Percentiles rank a stretch among this genome's conserved stretches.
These are phyloP conservation scores for Hylaeus anthracinus DNA, from an alignment of 1,140 invertebrate genomes.

Conservation along the genomic window DNA sequence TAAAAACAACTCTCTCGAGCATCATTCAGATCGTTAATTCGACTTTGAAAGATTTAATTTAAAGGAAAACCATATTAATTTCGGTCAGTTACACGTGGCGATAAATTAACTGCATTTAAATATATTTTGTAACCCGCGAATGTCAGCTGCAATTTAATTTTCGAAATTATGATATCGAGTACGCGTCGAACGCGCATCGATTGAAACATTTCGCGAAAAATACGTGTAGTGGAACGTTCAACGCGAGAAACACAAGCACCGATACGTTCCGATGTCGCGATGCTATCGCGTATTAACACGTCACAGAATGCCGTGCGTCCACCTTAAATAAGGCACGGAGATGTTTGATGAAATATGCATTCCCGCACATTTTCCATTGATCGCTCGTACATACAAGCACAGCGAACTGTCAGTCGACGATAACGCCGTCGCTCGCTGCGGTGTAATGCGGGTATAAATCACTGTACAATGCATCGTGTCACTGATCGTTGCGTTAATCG, in stretches of 20 bases:
- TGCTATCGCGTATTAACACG: constrained; percentile 39
- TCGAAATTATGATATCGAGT: neutral
- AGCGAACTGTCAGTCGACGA: constrained; percentile 9
- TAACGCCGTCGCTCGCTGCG: constrained; percentile 9
- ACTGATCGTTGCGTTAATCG: constrained; percentile 41
- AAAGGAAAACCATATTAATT: too few species aligned
- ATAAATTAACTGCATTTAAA: too few species aligned
- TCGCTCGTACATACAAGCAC: constrained; percentile 15
- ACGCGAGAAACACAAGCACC: neutral
- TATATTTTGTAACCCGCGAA: too few species aligned
- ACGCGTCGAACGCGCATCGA: too few species aligned
- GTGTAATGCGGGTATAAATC: constrained; percentile 33
- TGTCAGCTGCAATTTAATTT: neutral
- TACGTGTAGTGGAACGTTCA: neutral
- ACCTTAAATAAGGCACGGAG: constrained; percentile 39
- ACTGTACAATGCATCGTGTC: constrained; percentile 38
- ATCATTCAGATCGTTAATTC: too few species aligned
- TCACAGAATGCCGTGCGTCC: constrained; percentile 24
- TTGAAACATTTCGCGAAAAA: constrained; percentile 18
- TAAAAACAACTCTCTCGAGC: too few species aligned
- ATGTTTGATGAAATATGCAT: constrained; percentile 33
- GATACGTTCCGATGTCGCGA: constrained; percentile 12
- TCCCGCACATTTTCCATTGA: constrained; percentile 48
- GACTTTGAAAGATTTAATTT: too few species aligned
- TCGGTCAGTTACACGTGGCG: too few species aligned